Evolutionary conservation across 64 coral and sea anemone genomes (phyloP), one percentile per base, ranked within the genome.

Genomic region (Pocillopora verrucosa): DNA sequence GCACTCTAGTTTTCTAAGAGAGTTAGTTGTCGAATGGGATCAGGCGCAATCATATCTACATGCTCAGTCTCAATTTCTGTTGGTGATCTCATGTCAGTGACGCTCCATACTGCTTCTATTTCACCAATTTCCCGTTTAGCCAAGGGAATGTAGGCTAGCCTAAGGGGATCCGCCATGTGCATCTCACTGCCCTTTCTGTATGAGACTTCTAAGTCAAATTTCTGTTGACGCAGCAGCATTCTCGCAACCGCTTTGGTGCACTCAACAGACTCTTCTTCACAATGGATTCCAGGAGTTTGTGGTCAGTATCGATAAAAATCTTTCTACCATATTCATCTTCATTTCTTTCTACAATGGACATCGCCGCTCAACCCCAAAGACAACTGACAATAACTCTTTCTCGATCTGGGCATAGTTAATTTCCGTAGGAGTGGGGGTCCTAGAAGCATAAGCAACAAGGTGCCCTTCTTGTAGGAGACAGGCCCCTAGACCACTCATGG

Each of bases 231-330:
- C 34, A 84, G 16, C 37, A 91, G 5, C 80, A 91, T 91, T n/a
- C 89, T 57, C 72, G 89, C 11, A 85, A 51, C 63, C 86, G 45
- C n/a, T 82, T 75, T 56, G 92, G 92, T 15, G 86, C 69, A 83
- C 73, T 84, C 19, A 83, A 59, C 3, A 89, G 69, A 36, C 86
- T 76, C 56, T 89, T 93, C 58, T 89, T 89, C 15, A 84, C 10
- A 57, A 93, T 93, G 16, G 86, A 82, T 15, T 93, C 86, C 15
- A 89, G 79, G 11, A 87, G 92, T 56, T 93, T 93, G 59, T 88
- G 91, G 80, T 93, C 91, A 36, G 91, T 76, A 9, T 93, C 78
- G 45, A 93, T 57, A 1, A 77, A 19, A 9, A 89, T 56, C 9
- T 83, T 59, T 19, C 79, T 62, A 30, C 87, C 87, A 76, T 93